phyloP scores from a whole-genome alignment of 2,888 invertebrate genomes.

The Macrophya alboannulata region DNA sequence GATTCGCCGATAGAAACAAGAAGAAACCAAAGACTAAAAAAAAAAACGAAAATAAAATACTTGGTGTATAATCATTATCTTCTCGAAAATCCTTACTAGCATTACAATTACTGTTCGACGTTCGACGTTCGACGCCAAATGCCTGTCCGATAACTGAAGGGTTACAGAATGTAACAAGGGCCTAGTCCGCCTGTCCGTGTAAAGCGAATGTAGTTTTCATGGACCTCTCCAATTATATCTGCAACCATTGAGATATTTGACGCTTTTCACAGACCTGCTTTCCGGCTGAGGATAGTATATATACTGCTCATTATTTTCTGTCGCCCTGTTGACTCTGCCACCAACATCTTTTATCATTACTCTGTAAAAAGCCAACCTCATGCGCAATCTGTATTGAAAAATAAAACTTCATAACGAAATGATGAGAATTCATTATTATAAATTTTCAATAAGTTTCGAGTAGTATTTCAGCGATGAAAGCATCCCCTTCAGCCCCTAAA shows the following conservation, averaged over 20 bases:
- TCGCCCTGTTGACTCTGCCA: not conserved
- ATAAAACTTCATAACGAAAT: not conserved
- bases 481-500: not conserved
- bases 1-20: not conserved
- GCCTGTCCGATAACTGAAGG: not conserved
- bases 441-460: not conserved
- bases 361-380: not conserved
- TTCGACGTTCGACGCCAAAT: not conserved
- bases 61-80: not conserved
- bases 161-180: not conserved
- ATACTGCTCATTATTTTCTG: constrained; percentile 7
- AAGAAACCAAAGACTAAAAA: not conserved
- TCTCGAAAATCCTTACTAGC: not conserved
- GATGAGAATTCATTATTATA: not conserved
- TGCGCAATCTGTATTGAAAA: not conserved
- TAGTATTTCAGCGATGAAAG: not conserved
- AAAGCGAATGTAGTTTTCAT: not conserved
- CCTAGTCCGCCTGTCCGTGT: no score
- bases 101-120: no score
- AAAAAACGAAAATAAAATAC: no score
- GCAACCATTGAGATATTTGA: not conserved
- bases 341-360: not conserved
- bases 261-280: not conserved
- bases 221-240: not conserved
- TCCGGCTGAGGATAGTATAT: no score